Percentiles rank a stretch among this genome's conserved stretches.
Conservation (phyloP, 2,888 invertebrate species). For the Rotaria socialis region DNA sequence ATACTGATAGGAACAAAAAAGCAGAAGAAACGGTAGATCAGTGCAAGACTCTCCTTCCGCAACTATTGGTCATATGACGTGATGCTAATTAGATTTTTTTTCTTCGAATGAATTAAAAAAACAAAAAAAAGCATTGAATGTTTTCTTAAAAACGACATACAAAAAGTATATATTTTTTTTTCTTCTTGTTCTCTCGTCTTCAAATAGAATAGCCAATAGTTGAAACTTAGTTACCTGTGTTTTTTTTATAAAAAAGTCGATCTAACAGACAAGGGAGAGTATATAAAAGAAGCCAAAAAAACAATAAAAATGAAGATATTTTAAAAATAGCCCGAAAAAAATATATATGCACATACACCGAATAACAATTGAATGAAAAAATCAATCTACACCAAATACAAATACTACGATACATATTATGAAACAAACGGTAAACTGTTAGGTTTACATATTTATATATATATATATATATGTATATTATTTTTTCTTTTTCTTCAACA, state of each 20-base stretch:
- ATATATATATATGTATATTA: not conserved
- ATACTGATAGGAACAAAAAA: not conserved
- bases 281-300: not conserved
- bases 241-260: not conserved
- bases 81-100: not conserved
- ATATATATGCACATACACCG: not conserved
- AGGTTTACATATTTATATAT: not conserved
- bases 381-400: not conserved
- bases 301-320: not conserved
- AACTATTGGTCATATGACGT: not conserved
- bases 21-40: not conserved
- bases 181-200: not conserved
- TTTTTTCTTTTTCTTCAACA: not conserved
- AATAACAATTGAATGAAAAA: slow-evolving; percentile 1
- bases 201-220: not conserved
- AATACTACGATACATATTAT: slow-evolving; percentile 9
- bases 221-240: not conserved
- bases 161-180: too few relatives aligned
- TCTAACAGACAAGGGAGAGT: not conserved
- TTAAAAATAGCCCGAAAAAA: not conserved
- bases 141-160: too few relatives aligned
- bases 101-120: not conserved
- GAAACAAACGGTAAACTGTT: not conserved
- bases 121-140: not conserved
- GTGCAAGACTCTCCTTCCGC: not conserved